These are phyloP conservation scores for Characodon lateralis DNA, from an alignment of 2,797 vertebrate genomes.

Conservation along the genomic window DNA sequence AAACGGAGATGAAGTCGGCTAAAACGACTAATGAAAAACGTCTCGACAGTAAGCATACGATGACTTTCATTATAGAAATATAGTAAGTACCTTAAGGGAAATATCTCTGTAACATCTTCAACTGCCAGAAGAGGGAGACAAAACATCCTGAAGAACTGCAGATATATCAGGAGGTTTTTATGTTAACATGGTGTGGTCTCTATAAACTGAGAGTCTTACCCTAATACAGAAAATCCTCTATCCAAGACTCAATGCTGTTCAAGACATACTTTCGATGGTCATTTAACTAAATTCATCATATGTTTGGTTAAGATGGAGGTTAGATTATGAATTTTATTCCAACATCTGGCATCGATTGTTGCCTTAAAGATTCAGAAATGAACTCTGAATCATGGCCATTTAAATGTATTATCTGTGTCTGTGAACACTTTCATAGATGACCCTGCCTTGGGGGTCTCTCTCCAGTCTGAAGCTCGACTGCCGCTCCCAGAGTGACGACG, in stretches of 20 bases:
- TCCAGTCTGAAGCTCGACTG: constrained; percentile 94
- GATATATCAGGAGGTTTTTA: not conserved
- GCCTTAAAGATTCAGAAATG: not conserved
- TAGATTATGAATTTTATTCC: not conserved
- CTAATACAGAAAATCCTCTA: not conserved
- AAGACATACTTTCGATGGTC: not conserved
- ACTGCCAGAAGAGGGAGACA: constrained; percentile 10
- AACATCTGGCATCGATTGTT: not conserved
- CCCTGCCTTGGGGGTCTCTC: constrained; percentile 94
- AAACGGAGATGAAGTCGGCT: not conserved
- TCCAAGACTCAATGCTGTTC: not conserved
- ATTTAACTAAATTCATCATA: not conserved
- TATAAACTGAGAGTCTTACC: not conserved
- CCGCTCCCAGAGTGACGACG: constrained; percentile 96
- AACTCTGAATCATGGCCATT: not conserved
- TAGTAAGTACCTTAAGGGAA: no score
- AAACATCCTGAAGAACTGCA: not conserved
- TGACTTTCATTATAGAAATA: not conserved
- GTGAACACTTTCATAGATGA: constrained; percentile 84
- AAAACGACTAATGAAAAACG: not conserved
- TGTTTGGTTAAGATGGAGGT: not conserved
- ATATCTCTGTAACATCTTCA: not conserved
- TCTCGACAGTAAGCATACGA: not conserved
- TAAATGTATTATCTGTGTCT: not conserved
- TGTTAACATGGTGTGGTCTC: not conserved